These are phyloP conservation scores for Hemibagrus wyckioides DNA, from an alignment of 2,113 vertebrate genomes.

Conservation along the genomic window DNA sequence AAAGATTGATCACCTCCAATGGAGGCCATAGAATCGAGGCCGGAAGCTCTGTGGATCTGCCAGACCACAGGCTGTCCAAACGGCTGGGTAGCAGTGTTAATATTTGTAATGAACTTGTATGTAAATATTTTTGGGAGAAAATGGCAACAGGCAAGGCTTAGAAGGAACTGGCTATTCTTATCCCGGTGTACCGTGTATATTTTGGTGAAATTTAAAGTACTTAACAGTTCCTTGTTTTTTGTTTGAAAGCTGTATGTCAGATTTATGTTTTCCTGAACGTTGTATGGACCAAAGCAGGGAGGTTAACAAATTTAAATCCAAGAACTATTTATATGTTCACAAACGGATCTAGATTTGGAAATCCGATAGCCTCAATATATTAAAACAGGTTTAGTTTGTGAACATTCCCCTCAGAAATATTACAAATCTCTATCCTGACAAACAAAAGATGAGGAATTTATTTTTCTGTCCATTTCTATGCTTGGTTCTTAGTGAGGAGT, in stretches of 20 bases:
- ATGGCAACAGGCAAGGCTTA: slow-evolving; percentile 23
- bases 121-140: slow-evolving; percentile 47
- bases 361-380: slow-evolving; percentile 53
- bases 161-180: slow-evolving; percentile 41
- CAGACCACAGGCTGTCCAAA: slow-evolving; percentile 36
- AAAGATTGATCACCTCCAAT: slow-evolving; percentile 54
- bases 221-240: slow-evolving; percentile 52
- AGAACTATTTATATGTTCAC: slow-evolving; percentile 66
- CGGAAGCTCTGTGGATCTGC: slow-evolving; percentile 26
- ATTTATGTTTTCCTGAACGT: slow-evolving; percentile 39
- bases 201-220: slow-evolving; percentile 56
- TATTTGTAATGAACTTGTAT: slow-evolving; percentile 48
- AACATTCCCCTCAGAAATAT: slow-evolving; percentile 47
- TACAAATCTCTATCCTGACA: slow-evolving; percentile 13
- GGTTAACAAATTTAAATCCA: slow-evolving; percentile 65
- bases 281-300: slow-evolving; percentile 48
- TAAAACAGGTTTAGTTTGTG: slow-evolving; percentile 51
- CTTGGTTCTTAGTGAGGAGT: slow-evolving; percentile 26
- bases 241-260: slow-evolving; percentile 42
- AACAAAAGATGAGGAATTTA: slow-evolving; percentile 37
- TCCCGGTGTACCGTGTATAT: slow-evolving; percentile 46
- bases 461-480: slow-evolving; percentile 41
- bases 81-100: slow-evolving; percentile 57
- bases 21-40: slow-evolving; percentile 42
- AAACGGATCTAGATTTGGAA: slow-evolving; percentile 47